Evolutionary conservation across 2,888 invertebrate species (phyloP).

Genomic region (Drosophila borborema): DNA sequence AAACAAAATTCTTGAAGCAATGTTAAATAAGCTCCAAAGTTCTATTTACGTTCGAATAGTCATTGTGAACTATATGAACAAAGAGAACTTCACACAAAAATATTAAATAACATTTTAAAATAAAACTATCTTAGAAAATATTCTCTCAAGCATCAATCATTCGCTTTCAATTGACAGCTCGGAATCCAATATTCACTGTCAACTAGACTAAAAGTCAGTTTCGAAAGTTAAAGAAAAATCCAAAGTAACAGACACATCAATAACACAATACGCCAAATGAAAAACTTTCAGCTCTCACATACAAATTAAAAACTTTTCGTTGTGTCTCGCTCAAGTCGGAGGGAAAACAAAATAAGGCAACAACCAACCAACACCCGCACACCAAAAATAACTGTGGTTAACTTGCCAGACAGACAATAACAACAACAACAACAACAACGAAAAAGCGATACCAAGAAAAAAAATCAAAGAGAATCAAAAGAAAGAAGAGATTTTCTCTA

Average conservation of each 20-base stretch:
- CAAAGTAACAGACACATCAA: constrained; percentile 47
- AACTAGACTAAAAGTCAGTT: constrained; percentile 16
- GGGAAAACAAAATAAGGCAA: constrained; percentile 31
- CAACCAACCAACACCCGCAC: constrained; percentile 30
- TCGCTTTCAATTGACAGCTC: background rate
- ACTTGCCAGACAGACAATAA: constrained; percentile 60
- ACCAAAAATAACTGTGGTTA: constrained; percentile 58
- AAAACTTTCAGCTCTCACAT: constrained; percentile 40
- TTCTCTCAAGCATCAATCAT: constrained; percentile 5
- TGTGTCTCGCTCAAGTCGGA: constrained; percentile 25
- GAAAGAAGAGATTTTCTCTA: background rate
- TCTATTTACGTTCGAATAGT: background rate
- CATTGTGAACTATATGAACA: background rate
- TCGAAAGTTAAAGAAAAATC: constrained; percentile 26
- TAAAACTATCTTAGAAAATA: background rate
- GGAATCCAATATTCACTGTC: background rate
- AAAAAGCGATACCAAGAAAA: background rate
- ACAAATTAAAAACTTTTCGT: constrained; percentile 52
- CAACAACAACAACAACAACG: constrained; percentile 29
- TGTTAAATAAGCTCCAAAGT: background rate
- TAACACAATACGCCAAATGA: constrained; percentile 38
- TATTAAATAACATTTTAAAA: background rate
- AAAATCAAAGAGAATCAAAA: background rate
- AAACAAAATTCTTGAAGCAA: background rate
- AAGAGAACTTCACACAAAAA: background rate